Conservation (phyloP, 2,113 vertebrate genomes). For the Pterocles orientalis region DNA sequence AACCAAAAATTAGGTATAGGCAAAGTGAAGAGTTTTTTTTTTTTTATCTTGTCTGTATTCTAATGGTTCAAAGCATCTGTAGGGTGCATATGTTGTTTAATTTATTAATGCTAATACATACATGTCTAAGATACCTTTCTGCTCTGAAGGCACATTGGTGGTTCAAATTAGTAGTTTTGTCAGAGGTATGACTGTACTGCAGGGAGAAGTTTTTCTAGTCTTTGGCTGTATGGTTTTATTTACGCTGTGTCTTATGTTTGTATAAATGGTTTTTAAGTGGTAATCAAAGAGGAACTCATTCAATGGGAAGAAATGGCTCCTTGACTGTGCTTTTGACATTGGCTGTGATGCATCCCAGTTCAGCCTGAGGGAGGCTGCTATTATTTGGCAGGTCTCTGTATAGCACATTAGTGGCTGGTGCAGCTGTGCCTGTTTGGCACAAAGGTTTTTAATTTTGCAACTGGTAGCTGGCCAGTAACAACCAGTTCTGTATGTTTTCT, state of each 20-base stretch:
- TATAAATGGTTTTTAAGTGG: not conserved
- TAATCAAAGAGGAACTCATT: not conserved
- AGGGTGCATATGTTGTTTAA: not conserved
- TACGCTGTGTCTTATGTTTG: not conserved
- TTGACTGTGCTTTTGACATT: not conserved
- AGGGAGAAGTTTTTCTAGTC: not conserved
- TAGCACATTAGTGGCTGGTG: not conserved
- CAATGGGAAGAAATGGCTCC: not conserved
- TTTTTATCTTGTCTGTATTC: not conserved
- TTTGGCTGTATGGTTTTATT: not conserved
- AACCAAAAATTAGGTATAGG: not conserved
- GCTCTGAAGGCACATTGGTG: not conserved
- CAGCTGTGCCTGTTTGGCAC: conserved; percentile 16
- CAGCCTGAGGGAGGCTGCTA: not conserved
- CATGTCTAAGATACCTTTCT: not conserved
- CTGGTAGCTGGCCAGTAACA: conserved; percentile 14
- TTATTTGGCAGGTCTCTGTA: not conserved
- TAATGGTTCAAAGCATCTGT: not conserved
- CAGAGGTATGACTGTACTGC: not conserved
- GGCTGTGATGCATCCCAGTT: not conserved
- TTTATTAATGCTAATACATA: not conserved
- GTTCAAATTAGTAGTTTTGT: not conserved
- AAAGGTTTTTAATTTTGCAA: conserved; percentile 5
- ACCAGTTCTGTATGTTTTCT: not conserved
- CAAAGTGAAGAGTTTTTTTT: accelerated